Evolutionary conservation across 2,797 vertebrate genomes (phyloP), one percentile per base, ranked within the genome.

Genomic region (Coreius guichenoti): DNA sequence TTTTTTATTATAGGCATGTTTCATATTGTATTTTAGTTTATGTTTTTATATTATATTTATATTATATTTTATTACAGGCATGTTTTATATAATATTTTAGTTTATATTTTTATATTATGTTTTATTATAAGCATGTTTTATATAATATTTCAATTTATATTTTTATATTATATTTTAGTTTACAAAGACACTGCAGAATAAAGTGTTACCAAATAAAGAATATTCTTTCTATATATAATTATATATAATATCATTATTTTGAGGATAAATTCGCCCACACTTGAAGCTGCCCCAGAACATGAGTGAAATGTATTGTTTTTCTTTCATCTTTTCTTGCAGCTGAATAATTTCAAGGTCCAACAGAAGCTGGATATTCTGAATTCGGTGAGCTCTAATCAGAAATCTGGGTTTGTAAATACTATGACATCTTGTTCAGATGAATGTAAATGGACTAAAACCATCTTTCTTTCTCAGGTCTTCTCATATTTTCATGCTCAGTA

Each of bases 401-500:
- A 67, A 23, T 26, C 23, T 16, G 9, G 16, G 9, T 43, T 76
- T 26, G 17, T 73, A 14, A 45, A 33, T 69, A 8, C 31, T 9
- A 14, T 17, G 39, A 23, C 21, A 26, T 47, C n/a, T 33, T 21
- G 8, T 11, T n/a, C 58, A 49, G 17, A 47, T 67, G 1, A 47
- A 26, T 19, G 7, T 84, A 39, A 13, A 16, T 1, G 3, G 17
- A n/a, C 31, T 33, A 13, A 61, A 23, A 33, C 56, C 16, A 26
- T 68, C 29, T 63, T 16, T 78, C 51, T 75, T 33, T 14, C 6
- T 45, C 89, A 96, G 95, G 91, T 95, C 43, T 95, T 95, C 84
- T 95, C 95, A 33, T 95, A 93, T 81, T 93, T 95, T 84, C 94
- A 95, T 6, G 95, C 94, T 82, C 95, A 95, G 91, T 93, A 93